Base-by-base conservation (phyloP, 2,888 invertebrate species). In the Acholoe squamosa region DNA sequence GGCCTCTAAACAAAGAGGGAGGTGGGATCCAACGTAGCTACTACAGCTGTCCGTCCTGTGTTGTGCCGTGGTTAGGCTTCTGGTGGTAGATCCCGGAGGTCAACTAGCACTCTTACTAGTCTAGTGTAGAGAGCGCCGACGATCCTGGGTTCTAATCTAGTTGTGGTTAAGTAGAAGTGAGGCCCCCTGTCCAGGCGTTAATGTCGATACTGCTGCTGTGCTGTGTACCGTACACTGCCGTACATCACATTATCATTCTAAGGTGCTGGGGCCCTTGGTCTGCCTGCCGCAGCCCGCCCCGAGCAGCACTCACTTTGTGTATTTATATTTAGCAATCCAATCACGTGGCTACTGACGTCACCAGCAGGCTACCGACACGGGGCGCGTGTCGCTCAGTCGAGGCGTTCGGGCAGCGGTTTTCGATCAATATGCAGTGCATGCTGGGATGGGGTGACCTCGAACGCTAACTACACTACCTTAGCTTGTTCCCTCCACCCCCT, bases 221-320 rank as follows among this genome's bases (percentile, higher is more conserved):
- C 25, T 76, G 28, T 76, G 12, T 84, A 84, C 28, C 33, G 61
- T 43, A 84, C 25, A 7, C 34, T 51, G 84, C n/a, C 34, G 43
- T 43, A 22, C 86, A 86, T 86, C 52, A 86, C 3, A 86, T 86
- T 86, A 86, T 86, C 52, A 86, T 86, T 86, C 86, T 86, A 54
- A 86, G 54, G 56, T 28, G 54, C 86, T 25, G 52, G 0, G 12
- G n/a, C 80, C 34, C 28, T 7, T 34, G 10, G 43, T 19, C 33
- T 34, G 31, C 31, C 77, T 25, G 33, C 77, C 80, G 12, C 80
- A 25, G 76, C 76, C n/a, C 22, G 34, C 34, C 33, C 14, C 34
- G 19, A 19, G 80, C 80, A 80, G 80, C 80, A 80, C 80, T 80
- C 76, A 14, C n/a, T 14, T 16, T 31, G 76, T 76, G 76, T 76